Percentiles rank a stretch among this genome's conserved stretches.
Conservation (phyloP, 2,113 vertebrate genomes). For the Cyphomyrus plagiostoma region DNA sequence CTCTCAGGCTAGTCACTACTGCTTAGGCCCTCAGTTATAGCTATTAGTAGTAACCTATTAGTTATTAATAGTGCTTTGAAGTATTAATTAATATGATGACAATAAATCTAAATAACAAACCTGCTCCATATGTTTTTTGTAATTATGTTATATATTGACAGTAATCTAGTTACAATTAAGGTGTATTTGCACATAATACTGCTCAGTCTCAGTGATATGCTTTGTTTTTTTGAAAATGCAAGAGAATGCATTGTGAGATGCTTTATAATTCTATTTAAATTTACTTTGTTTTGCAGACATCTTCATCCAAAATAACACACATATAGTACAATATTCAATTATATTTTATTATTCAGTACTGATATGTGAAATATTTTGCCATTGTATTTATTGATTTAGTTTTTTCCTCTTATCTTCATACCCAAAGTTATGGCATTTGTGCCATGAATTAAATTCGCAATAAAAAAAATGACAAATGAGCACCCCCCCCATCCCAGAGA, state of each 20-base stretch:
- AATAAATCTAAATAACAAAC: not conserved
- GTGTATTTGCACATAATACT: not conserved
- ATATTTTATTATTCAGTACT: not conserved
- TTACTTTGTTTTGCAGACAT: not conserved
- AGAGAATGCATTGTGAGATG: not conserved
- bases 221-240: not conserved
- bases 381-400: not conserved
- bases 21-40: not conserved
- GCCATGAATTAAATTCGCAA: not conserved
- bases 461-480: not conserved
- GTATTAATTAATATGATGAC: not conserved
- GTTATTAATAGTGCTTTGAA: not conserved
- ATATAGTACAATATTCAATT: not conserved
- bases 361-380: not conserved
- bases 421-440: not conserved
- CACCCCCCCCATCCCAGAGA: not conserved
- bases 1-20: not conserved
- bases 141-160: not conserved
- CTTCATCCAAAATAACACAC: not conserved
- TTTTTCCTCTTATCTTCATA: not conserved
- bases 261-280: not conserved
- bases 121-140: not conserved
- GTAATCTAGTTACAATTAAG: not conserved
- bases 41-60: not conserved
- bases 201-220: not conserved